Evolutionary conservation across 2,888 invertebrate genomes (phyloP).

Genomic region (Sialis lutaria): DNA sequence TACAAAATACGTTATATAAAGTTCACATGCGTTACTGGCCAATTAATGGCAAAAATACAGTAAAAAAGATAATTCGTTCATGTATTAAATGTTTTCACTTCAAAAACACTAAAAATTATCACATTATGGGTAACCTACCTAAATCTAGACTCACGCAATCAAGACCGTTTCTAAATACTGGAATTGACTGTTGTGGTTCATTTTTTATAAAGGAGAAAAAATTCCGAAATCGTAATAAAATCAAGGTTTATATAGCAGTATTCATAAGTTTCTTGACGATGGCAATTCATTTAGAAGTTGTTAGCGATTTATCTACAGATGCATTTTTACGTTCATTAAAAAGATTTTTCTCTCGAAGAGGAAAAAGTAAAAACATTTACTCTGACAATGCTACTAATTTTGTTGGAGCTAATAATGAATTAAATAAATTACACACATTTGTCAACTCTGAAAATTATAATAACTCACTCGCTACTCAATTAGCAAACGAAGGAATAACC

Average conservation of each 20-base stretch:
- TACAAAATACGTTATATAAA: no score
- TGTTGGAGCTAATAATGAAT: constrained; percentile 8
- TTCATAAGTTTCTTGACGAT: constrained; percentile 11
- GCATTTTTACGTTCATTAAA: no score
- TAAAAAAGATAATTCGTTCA: constrained; percentile 4
- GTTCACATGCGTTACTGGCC: constrained; percentile 11
- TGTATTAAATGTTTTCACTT: constrained; percentile 9
- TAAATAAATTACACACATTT: not conserved
- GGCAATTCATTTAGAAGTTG: constrained; percentile 11
- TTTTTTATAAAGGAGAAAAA: constrained; percentile 10
- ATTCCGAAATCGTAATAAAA: no score
- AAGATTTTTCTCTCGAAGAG: constrained; percentile 8
- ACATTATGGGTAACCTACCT: constrained; percentile 16
- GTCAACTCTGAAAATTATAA: not conserved
- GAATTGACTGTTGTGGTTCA: constrained; percentile 12
- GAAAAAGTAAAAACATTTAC: constrained; percentile 2
- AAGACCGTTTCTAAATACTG: constrained; percentile 9
- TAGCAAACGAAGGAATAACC: not conserved
- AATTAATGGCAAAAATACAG: constrained; percentile 5
- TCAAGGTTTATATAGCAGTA: constrained; percentile 11
- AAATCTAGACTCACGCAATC: constrained; percentile 5
- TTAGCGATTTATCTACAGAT: constrained; percentile 8
- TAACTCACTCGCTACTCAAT: not conserved
- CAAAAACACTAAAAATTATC: constrained; percentile 7
- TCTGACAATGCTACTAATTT: constrained; percentile 9